A percentile compares a stretch with the other conserved stretches of the same genome.
These are phyloP conservation scores for Endotricha flammealis DNA, from an alignment of 2,888 invertebrate species.

Conservation along the genomic window DNA sequence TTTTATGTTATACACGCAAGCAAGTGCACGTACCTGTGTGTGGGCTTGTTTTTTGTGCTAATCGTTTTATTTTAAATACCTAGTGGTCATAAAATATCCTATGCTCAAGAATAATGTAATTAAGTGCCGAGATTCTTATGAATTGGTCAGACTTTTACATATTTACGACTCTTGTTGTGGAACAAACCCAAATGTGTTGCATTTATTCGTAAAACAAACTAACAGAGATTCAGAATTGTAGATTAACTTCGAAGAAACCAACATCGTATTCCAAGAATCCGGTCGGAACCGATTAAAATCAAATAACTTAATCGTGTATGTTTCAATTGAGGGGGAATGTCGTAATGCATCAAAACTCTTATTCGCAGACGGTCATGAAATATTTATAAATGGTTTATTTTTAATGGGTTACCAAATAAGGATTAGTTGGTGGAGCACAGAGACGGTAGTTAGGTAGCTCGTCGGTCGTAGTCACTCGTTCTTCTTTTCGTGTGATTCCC, in stretches of 20 bases:
- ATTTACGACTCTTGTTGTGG: too few species aligned
- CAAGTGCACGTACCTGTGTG: neutral
- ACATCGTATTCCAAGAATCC: neutral
- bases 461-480: too few species aligned
- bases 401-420: slow-evolving; percentile 5
- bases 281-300: neutral
- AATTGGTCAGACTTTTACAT: too few species aligned
- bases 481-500: too few species aligned
- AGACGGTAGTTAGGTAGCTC: neutral
- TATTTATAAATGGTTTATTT: neutral
- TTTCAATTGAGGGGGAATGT: neutral
- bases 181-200: too few species aligned
- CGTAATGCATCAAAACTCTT: neutral
- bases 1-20: neutral
- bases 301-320: neutral
- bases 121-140: too few species aligned
- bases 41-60: neutral
- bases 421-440: neutral
- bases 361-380: neutral
- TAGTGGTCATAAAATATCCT: too few species aligned
- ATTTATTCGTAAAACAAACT: too few species aligned
- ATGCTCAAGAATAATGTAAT: too few species aligned
- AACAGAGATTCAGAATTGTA: neutral
- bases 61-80: neutral
- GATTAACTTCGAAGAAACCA: neutral